Percentiles rank a stretch among this genome's conserved stretches.
Evolutionary conservation across 2,888 invertebrate species (phyloP).

Genomic region (Galerucella pusilla): DNA sequence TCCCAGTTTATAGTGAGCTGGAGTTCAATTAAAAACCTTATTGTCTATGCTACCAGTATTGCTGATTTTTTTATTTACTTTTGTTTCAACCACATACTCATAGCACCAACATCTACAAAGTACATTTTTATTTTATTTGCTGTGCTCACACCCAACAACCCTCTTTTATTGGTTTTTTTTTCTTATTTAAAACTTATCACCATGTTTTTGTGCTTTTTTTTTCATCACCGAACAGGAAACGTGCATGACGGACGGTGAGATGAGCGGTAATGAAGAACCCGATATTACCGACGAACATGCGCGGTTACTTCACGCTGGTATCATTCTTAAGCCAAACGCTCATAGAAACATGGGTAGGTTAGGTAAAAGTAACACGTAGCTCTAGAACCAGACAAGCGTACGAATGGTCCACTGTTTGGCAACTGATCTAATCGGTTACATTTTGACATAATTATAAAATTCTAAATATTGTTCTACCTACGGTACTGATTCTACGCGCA

Average conservation of each 20-base stretch:
- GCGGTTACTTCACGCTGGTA: constrained; percentile 70
- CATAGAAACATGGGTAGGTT: constrained; percentile 62
- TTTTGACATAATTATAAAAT: no score
- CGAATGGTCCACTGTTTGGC: no score
- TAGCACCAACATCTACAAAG: constrained; percentile 35
- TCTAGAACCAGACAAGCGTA: not conserved
- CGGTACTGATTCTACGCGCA: no score
- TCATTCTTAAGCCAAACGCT: constrained; percentile 62
- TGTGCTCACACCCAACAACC: constrained; percentile 28
- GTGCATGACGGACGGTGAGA: constrained; percentile 70
- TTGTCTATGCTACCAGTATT: not conserved
- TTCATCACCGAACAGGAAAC: constrained; percentile 63
- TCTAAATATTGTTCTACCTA: no score
- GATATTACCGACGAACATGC: constrained; percentile 81
- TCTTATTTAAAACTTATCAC: constrained; percentile 28
- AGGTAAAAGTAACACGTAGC: constrained; percentile 24
- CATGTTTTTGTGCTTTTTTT: constrained; percentile 43
- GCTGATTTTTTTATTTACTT: constrained; percentile 9
- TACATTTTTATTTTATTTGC: constrained; percentile 33
- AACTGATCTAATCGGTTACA: no score
- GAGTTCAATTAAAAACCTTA: no score
- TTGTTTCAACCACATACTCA: constrained; percentile 10
- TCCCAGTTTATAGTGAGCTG: no score
- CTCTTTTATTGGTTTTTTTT: constrained; percentile 23
- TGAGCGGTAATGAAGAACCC: constrained; percentile 71